Evolutionary conservation across 2,797 vertebrate species (phyloP), one percentile per base, ranked within the genome.

Genomic region (Heliangelus exortis): DNA sequence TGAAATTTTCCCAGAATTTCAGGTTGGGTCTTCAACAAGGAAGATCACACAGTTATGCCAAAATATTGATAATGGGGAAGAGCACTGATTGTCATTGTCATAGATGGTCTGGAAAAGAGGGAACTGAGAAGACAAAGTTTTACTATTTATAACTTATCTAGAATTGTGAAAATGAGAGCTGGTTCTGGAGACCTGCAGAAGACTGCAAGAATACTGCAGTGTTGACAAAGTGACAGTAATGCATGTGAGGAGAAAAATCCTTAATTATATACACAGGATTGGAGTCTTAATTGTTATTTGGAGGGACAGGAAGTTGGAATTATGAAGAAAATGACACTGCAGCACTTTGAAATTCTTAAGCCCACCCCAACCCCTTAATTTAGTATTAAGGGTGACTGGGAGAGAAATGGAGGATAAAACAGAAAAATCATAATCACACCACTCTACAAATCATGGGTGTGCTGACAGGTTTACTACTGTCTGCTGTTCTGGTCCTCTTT

Each of bases 391-490:
- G 15, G 50, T 83, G 33, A 71, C 74, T 87, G 50, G 28, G 65
- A 62, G 82, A 74, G 39, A 34, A 91, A 25, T 53, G 54, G 63
- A 90, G 47, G 77, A 87, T 96, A 87, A 55, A 92, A 12, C 74
- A 79, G 69, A 68, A 71, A 94, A 96, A 74, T 80, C 15, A 33
- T 89, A 92, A 53, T 89, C 33, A 10, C 18, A 15, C 45, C 57
- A 34, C 67, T 71, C 0, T 71, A 10, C 89, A 84, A 92, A 73
- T 96, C 67, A 20, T 22, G 67, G 8, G 4, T 71, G 41, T 67
- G 91, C 68, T 91, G 96, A 96, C 91, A 91, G 87, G 36, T 94
- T 95, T 95, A 92, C 74, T 83, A 29, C 67, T 89, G 39, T 94
- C 67, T 94, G 48, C 71, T 59, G 51, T 92, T 73, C 63, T 96